phyloP scores from a whole-genome alignment of 1,140 invertebrate genomes.

The Parapsyche elsis region DNA sequence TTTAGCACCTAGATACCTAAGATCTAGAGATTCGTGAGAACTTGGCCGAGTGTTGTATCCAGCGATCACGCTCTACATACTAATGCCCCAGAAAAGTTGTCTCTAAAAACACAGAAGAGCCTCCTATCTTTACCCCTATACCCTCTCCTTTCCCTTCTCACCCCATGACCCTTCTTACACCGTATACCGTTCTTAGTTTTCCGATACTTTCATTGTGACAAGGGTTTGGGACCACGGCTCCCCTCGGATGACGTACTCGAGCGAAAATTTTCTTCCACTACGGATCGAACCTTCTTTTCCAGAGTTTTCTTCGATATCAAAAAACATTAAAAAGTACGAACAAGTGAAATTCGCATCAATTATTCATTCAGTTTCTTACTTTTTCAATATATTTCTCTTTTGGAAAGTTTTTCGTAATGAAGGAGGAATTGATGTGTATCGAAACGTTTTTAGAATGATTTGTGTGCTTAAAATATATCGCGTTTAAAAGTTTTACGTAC shows the following conservation, averaged over 20 bases:
- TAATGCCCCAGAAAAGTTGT: slow-evolving; percentile 42
- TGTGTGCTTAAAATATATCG: neutral
- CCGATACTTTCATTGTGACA: slow-evolving; percentile 39
- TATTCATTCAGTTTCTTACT: neutral
- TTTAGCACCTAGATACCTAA: slow-evolving; percentile 11
- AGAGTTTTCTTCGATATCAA: neutral
- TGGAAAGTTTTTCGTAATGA: neutral
- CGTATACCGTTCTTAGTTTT: slow-evolving; percentile 29
- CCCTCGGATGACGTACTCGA: slow-evolving; percentile 1
- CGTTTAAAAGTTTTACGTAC: no score
- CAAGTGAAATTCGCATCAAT: neutral
- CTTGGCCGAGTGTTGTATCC: slow-evolving; percentile 36
- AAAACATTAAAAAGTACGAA: neutral
- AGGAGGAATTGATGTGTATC: neutral
- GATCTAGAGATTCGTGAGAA: slow-evolving; percentile 32
- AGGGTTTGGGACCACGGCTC: neutral
- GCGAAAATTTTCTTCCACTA: neutral
- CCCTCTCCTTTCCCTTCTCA: neutral
- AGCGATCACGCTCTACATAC: slow-evolving; percentile 42
- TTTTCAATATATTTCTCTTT: neutral
- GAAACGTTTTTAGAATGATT: neutral
- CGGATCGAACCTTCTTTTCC: neutral
- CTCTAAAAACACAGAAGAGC: slow-evolving; percentile 24
- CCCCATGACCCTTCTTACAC: neutral
- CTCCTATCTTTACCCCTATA: neutral